Evolutionary conservation across 2,797 vertebrate species (phyloP), one percentile per base, ranked within the genome.

Genomic region (Pseudomugil tenellus): DNA sequence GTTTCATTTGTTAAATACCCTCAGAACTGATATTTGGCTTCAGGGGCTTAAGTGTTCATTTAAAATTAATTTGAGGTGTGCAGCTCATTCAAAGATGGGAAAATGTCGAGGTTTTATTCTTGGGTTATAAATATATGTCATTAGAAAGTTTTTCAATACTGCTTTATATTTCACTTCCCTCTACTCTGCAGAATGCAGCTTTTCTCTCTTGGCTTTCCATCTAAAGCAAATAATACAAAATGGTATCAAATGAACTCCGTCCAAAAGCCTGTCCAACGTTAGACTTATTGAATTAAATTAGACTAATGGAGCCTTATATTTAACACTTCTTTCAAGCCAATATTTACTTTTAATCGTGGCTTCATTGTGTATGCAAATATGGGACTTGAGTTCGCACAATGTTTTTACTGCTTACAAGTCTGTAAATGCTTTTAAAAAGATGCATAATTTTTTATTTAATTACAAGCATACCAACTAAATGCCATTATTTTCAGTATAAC

Each of bases 181-280:
- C 49, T 67, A 41, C 52, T 83, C 57, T 74, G 69, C 41, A 76
- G 59, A 68, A 43, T 56, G 31, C n/a, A 10, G 62, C 55, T 77
- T 9, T 76, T 12, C 63, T 84, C 83, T 84, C 64, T 81, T 91
- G 78, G 77, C 72, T 63, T 84, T 79, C 54, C 63, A 73, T 59
- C 76, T 89, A 85, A 83, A 89, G 85, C 71, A 85, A 85, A 89
- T 90, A 39, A 82, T 59, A 48, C 37, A 60, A 74, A 79, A 76
- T 85, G 62, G 60, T 72, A 77, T 41, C 59, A 62, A 83, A 80
- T 85, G 67, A 46, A 67, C 77, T 41, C 39, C n/a, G 46, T 76
- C 39, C 51, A 54, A 81, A 66, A 74, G 65, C 28, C 51, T 70
- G 54, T 63, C 63, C 37, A 72, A 51, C 52, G 32, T 59, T 70